Evolutionary conservation across 2,888 invertebrate species (phyloP), one percentile per base, ranked within the genome.

Genomic region (Mamestra brassicae): DNA sequence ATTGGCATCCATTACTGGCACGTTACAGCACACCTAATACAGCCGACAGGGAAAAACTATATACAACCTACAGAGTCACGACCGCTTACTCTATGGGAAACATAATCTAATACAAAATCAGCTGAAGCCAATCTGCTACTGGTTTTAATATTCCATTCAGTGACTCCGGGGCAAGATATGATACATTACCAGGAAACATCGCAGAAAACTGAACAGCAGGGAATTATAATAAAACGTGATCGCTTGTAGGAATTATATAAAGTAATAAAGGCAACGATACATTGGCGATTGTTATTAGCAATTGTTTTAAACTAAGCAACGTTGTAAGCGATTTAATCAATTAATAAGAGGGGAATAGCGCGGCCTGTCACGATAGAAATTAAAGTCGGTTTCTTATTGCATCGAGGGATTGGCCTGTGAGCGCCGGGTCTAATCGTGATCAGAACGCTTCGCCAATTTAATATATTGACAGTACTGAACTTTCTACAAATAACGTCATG

Each of bases 381-480:
- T 92, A 92, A 92, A 91, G 86, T 88, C 81, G 71, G 88, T 92
- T 92, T 91, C 90, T 92, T 92, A 93, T 90, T 89, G 89, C 88
- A 80, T 85, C 84, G 81, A 87, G 83, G 89, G 86, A 87, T 88
- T 86, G 86, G 86, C 81, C 83, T 85, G 80, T 85, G 86, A 80
- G 83, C 86, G 82, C 76, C 80, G 83, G 87, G 87, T 85, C 84
- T 87, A 89, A 91, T 94, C 93, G 93, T 94, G 94, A 94, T 92
- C 90, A 84, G 77, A 91, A 87, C 88, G 90, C 89, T 89, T 89
- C 85, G 89, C 89, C 89, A 89, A 91, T 91, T 91, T 92, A 91
- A 91, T 91, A 90, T 91, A 93, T 90, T 89, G 91, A 87, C 87
- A 86, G 88, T 86, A 80, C 71, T 84, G 81, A 77, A 86, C 90